Conservation (phyloP, 2,888 invertebrate genomes). For the Drosophila mimetica region DNA sequence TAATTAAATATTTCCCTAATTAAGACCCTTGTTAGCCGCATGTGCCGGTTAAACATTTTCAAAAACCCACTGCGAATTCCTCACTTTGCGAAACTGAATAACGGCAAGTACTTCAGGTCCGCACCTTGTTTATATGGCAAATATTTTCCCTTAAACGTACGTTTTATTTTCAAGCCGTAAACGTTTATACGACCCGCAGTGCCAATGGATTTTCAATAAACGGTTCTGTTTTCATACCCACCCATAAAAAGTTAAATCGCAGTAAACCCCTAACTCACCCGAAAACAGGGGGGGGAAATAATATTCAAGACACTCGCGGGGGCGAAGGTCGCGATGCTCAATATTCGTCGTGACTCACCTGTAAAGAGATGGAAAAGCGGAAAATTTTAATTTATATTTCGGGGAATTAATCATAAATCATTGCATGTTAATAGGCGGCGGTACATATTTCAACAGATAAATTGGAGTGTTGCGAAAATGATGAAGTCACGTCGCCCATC, state of each 20-base stretch:
- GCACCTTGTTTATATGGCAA: conserved; percentile 2
- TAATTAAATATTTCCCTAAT: too few species aligned
- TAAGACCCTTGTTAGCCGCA: too few species aligned
- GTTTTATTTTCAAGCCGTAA: conserved; percentile 28
- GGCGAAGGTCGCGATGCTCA: conserved; percentile 11
- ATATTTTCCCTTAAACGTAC: conserved; percentile 9
- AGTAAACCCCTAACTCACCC: conserved; percentile 45
- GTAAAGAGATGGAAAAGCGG: conserved; percentile 44
- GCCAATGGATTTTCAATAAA: conserved; percentile 37
- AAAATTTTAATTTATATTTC: conserved; percentile 24
- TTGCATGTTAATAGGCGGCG: conserved; percentile 40
- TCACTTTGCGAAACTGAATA: background rate
- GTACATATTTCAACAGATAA: conserved; percentile 7
- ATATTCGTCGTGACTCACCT: conserved; percentile 61
- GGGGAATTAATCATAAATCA: conserved; percentile 50
- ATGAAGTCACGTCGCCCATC: conserved; percentile 38
- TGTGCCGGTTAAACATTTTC: too few species aligned
- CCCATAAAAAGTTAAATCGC: conserved; percentile 18
- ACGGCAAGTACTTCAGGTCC: background rate
- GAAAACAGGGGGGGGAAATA: conserved; percentile 4
- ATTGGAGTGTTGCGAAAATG: conserved; percentile 23
- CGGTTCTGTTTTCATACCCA: conserved; percentile 25
- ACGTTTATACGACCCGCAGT: conserved; percentile 44
- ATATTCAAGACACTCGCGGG: conserved; percentile 5
- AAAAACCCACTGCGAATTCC: background rate